Conservation (phyloP, 2,888 invertebrate genomes). For the Philhelius pedissequus region DNA sequence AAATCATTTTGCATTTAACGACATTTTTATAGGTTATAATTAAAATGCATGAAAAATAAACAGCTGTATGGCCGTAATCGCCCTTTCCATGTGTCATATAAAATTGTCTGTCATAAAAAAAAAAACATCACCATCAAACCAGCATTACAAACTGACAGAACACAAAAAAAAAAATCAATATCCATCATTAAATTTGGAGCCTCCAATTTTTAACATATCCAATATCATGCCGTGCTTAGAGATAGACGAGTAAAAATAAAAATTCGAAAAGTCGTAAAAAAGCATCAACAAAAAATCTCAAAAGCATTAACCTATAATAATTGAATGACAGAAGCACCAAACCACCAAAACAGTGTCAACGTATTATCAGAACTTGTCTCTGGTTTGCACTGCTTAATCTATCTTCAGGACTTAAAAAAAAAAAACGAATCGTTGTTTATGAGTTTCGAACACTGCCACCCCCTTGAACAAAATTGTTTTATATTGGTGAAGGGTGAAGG, state of each 20-base stretch:
- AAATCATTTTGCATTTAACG: background rate
- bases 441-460: background rate
- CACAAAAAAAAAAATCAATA: background rate
- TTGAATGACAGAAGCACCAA: slow-evolving; percentile 46
- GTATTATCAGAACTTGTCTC: slow-evolving; percentile 15
- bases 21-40: slow-evolving; percentile 7
- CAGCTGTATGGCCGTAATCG: background rate
- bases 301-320: slow-evolving; percentile 33
- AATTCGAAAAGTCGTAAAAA: slow-evolving; percentile 44
- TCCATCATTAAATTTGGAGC: slow-evolving; percentile 5
- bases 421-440: background rate
- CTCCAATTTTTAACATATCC: background rate
- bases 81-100: background rate
- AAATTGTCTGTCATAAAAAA: background rate
- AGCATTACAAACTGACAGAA: background rate
- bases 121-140: background rate
- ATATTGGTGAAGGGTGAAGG: background rate
- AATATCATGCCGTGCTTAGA: background rate
- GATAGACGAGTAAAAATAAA: background rate
- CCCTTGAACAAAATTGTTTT: background rate
- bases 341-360: background rate
- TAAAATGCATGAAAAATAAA: slow-evolving; percentile 11
- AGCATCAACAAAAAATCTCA: background rate
- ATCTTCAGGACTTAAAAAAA: background rate
- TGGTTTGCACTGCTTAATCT: slow-evolving; percentile 11